Base-by-base conservation (phyloP, 1,140 invertebrate species). In the Habropoda laboriosa region DNA sequence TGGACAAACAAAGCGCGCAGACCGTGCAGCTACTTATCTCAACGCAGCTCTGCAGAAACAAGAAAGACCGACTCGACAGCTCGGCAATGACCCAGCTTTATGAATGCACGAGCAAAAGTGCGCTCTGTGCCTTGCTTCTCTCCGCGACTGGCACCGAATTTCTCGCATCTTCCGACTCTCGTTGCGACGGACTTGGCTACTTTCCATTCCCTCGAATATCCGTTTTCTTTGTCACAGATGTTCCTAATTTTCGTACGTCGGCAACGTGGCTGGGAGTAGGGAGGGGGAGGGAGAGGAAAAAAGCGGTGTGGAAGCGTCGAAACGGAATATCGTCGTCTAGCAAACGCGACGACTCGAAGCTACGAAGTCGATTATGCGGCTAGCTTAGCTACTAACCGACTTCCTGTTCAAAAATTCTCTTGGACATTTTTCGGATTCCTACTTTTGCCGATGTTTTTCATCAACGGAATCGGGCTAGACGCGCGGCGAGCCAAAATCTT, bases 1-100 rank as follows among this genome's bases (percentile, higher is more conserved):
- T 80, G 80, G 76, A 57, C 83, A 86, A 86, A 86, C 85, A 86
- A 79, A 67, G 79, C 64, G 70, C 66, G 40, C 63, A 49, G 61
- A 80, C 57, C 66, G 83, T 67, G 61, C 72, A 60, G 73, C 80
- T 78, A 82, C 83, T 86, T 85, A 85, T 78, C 83, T 79, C 83
- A 60, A 51, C 60, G 71, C 64, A 64, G 67, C 61, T 70, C 76
- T 42, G 66, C 78, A 61, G 78, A 85, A 82, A 84, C 80, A 79
- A 84, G 83, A 83, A 84, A 85, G 83, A 64, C 40, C 16, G 66
- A 70, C 60, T 85, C 77, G 79, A 85, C 74, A 77, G 79, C 82
- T 81, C 81, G 68, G 82, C 81, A 81, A 81, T 86, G 81, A 83
- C 75, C 84, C 81, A 66, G 73, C 78, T 86, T 87, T 83, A 83